Evolutionary conservation across 2,888 invertebrate genomes (phyloP), one percentile per base, ranked within the genome.

Genomic region (Noctua fimbriata): DNA sequence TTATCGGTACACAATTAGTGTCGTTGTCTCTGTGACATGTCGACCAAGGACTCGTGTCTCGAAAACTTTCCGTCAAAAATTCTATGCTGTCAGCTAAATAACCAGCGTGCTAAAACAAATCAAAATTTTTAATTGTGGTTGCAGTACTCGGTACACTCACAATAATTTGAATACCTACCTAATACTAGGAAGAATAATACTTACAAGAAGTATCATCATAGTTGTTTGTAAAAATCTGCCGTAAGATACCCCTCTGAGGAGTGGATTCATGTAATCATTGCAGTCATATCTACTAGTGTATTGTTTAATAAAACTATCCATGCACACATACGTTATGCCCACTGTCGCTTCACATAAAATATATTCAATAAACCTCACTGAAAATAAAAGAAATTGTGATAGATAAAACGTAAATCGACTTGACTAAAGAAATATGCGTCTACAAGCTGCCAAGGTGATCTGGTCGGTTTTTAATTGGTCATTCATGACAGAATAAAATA

Each of bases 241-340:
- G 69, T 91, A 92, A 2, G 93, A 92, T 52, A 96, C 88, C 52
- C 94, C 95, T 86, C 92, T 93, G 47, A 96, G 88, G 47, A 96
- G 88, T 60, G 96, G 96, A 87, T 93, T 95, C 74, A 96, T 83
- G 41, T 85, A 83, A 81, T 87, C 88, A 83, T 92, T 88, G 21
- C 92, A 92, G 78, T 94, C 93, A 60, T 93, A 78, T 86, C 90
- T 93, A 72, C 91, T 92, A 12, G 95, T 95, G 69, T 95, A 96
- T 78, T 93, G 93, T 82, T 93, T 95, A 81, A 95, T 94, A 84
- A 96, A 96, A 83, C 93, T 90, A 85, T 96, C 96, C 95, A 95
- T 95, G 73, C 91, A 94, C 93, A 95, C 92, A 81, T 95, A 96
- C 3, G 93, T 84, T 88, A 95, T 91, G 10, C 95, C 96, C 58